Conservation (phyloP, 2,113 vertebrate species). For the human region GRCh38 chr11:107086501-107087000, state of each 20-base stretch:
- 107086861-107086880: not conserved
- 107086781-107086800: not conserved
- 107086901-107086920: not conserved
- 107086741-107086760: not conserved
- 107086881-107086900: not conserved
- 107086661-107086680: not conserved
- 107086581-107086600: not conserved
- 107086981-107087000: not conserved
- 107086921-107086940: not conserved
- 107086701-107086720: not conserved
- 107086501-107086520: not conserved
- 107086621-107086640: not conserved
- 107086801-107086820: not conserved
- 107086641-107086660: not conserved
- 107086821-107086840: not conserved
- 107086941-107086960: not conserved
- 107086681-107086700: not conserved
- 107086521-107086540: not conserved
- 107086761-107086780: no score
- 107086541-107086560: not conserved
- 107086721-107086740: slow-evolving; percentile 25
- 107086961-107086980: not conserved
- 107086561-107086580: not conserved
- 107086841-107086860: not conserved
- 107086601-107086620: not conserved